These are phyloP conservation scores for Coreoperca whiteheadi DNA, from an alignment of 2,113 vertebrate genomes.

Conservation along the genomic window DNA sequence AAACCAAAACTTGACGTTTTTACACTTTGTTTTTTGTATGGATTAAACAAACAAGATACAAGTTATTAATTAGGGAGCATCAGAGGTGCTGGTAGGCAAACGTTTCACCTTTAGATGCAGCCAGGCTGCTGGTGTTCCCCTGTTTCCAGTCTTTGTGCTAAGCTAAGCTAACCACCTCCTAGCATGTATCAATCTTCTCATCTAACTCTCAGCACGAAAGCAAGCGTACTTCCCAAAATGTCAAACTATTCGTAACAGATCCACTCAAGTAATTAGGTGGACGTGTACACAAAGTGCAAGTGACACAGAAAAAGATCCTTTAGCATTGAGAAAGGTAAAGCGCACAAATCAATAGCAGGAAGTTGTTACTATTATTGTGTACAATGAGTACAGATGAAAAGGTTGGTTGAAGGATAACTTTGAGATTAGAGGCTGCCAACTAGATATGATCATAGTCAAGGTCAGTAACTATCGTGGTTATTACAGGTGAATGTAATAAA, in stretches of 20 bases:
- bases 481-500: conserved; percentile 39
- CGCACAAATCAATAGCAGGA: conserved; percentile 12
- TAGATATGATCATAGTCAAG: background rate
- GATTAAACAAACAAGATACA: background rate
- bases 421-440: conserved; percentile 58
- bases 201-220: background rate
- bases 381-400: conserved; percentile 21
- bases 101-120: background rate
- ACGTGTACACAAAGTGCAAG: background rate
- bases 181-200: background rate
- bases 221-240: background rate
- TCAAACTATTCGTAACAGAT: background rate
- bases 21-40: background rate
- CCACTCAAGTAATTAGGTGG: background rate
- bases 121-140: background rate
- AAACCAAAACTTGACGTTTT: background rate
- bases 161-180: background rate
- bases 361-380: conserved; percentile 8
- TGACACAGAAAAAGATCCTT: background rate
- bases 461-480: conserved; percentile 11
- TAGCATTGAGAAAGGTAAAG: conserved; percentile 2
- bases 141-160: background rate
- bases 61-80: background rate
- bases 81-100: background rate
- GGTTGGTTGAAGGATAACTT: conserved; percentile 60